Percentiles rank a stretch among this genome's conserved stretches.
These are phyloP conservation scores for Isaurus tuberculatus DNA, from an alignment of 92 coral and sea anemone species.

Conservation along the genomic window DNA sequence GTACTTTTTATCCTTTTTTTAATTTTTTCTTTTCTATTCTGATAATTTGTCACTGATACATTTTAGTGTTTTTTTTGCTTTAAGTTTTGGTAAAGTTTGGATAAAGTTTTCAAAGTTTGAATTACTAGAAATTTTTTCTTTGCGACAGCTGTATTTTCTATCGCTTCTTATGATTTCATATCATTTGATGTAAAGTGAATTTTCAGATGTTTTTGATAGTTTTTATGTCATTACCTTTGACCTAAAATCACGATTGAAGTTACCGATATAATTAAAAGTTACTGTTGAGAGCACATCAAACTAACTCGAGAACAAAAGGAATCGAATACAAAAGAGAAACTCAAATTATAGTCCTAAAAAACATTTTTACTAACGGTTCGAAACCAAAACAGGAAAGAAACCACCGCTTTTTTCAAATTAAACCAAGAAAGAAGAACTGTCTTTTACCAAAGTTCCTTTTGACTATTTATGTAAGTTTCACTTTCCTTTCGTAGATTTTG, in stretches of 20 bases:
- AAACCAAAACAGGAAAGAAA: not conserved
- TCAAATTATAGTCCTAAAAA: too few species aligned
- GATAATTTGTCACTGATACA: too few species aligned
- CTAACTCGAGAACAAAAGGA: not conserved
- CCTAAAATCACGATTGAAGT: conserved; percentile 34
- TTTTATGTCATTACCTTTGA: conserved; percentile 37
- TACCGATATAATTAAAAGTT: conserved; percentile 37
- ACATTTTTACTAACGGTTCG: too few species aligned
- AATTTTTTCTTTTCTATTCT: too few species aligned
- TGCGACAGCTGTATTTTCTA: conserved; percentile 31
- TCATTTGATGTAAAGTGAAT: conserved; percentile 47
- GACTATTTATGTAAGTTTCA: too few species aligned
- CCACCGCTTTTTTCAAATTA: too few species aligned
- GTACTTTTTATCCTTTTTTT: too few species aligned
- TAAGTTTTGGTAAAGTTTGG: too few species aligned
- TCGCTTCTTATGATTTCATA: conserved; percentile 36
- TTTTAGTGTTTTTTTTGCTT: too few species aligned
- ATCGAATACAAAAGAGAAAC: not conserved
- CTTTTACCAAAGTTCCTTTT: too few species aligned
- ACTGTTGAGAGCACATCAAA: conserved; percentile 8
- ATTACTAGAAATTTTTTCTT: not conserved
- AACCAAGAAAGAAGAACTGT: too few species aligned
- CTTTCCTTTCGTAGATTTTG: too few species aligned
- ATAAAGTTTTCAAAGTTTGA: not conserved
- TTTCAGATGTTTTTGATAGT: conserved; percentile 47